Conservation (phyloP, 2,888 invertebrate genomes). For the Lordiphosa andalusiaca region DNA sequence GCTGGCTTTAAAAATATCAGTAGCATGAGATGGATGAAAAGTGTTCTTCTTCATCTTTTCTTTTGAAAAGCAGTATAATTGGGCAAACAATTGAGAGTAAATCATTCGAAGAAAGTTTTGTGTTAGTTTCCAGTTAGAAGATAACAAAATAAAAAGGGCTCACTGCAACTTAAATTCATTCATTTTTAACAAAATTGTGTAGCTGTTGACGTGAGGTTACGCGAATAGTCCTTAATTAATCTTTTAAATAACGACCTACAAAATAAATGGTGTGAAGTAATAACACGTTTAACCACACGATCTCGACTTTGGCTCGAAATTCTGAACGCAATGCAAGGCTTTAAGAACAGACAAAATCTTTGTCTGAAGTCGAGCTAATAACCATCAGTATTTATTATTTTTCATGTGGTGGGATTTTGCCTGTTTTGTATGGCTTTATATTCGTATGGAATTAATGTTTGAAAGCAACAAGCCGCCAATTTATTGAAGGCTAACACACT, state of each 20-base stretch:
- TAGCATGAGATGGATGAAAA: too few species aligned
- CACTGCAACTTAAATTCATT: too few species aligned
- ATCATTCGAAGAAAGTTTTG: too few species aligned
- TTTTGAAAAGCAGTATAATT: too few species aligned
- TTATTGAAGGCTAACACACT: conserved; percentile 73
- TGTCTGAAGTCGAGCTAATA: conserved; percentile 45
- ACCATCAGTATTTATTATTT: conserved; percentile 49
- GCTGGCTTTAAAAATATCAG: too few species aligned
- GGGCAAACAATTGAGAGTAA: too few species aligned
- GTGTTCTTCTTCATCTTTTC: too few species aligned
- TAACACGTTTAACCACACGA: conserved; percentile 67
- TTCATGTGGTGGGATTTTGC: conserved; percentile 47
- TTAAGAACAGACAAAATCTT: conserved; percentile 35
- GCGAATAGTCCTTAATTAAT: conserved; percentile 32
- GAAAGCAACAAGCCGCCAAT: conserved; percentile 45
- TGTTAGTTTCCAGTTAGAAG: too few species aligned
- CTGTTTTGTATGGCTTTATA: conserved; percentile 63
- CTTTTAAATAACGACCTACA: conserved; percentile 21
- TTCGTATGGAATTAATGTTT: conserved; percentile 63
- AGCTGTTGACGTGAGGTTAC: conserved; percentile 35
- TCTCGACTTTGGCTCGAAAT: conserved; percentile 34
- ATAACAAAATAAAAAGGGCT: too few species aligned
- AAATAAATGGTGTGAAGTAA: conserved; percentile 74
- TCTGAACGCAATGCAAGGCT: conserved; percentile 18
- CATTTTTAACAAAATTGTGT: not conserved